A percentile compares a stretch with the other conserved stretches of the same genome.
Conservation (phyloP, 2,888 invertebrate genomes). For the Acanthacorydalis orientalis region DNA sequence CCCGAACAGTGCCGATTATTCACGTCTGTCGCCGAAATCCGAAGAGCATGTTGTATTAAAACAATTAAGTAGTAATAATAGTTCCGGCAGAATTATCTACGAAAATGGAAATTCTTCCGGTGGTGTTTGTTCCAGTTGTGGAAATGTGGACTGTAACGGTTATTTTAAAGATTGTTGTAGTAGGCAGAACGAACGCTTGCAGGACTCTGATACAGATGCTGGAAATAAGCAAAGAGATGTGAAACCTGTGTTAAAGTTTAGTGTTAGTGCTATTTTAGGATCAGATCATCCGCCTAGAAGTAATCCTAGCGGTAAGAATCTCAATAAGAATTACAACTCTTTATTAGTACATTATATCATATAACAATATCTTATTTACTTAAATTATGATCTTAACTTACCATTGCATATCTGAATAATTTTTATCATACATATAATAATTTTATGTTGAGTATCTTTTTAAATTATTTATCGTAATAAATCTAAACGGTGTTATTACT, state of each 20-base stretch:
- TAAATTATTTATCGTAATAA: too few relatives aligned
- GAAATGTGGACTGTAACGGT: constrained; percentile 33
- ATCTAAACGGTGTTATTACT: too few relatives aligned
- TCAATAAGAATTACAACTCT: too few relatives aligned
- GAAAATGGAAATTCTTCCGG: constrained; percentile 20
- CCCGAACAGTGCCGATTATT: background rate
- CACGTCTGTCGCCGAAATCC: background rate
- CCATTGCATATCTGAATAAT: too few relatives aligned
- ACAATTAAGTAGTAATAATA: background rate
- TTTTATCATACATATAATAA: too few relatives aligned
- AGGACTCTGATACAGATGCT: constrained; percentile 15
- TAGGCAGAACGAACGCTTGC: background rate
- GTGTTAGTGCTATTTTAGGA: constrained; percentile 81
- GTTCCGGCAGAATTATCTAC: background rate
- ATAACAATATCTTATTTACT: too few relatives aligned
- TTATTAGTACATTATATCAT: too few relatives aligned
- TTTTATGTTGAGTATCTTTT: too few relatives aligned
- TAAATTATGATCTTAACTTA: too few relatives aligned
- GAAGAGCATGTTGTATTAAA: background rate
- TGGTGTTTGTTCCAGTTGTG: constrained; percentile 35
- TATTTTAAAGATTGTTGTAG: constrained; percentile 4
- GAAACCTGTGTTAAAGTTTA: constrained; percentile 76
- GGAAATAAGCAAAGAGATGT: constrained; percentile 13
- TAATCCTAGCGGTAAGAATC: constrained; percentile 1
- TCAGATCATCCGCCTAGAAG: constrained; percentile 28